phyloP scores from a whole-genome alignment of 2,797 vertebrate species.

The Pitangus sulphuratus region DNA sequence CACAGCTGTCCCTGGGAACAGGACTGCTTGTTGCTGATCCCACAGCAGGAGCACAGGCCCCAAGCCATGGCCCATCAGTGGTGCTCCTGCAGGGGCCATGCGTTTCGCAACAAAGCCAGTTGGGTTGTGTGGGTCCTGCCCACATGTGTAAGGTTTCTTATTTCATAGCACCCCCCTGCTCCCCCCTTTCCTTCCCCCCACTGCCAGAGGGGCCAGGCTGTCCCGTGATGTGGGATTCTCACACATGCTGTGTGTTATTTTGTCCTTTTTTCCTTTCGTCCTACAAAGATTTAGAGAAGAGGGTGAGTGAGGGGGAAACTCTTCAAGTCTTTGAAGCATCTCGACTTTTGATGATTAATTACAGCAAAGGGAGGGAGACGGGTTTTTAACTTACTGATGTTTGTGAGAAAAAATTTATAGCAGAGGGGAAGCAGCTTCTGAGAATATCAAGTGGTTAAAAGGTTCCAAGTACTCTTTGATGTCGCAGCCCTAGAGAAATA shows the following conservation, averaged over 20 bases:
- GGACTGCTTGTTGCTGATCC: fast-evolving
- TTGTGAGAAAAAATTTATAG: conserved; percentile 69
- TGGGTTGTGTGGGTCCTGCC: neutral
- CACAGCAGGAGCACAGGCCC: neutral
- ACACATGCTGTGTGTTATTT: conserved; percentile 68
- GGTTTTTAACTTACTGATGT: conserved; percentile 71
- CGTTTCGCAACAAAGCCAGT: neutral
- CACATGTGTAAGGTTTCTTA: conserved; percentile 29
- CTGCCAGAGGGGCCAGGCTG: conserved; percentile 36
- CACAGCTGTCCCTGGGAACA: neutral
- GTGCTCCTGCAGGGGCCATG: neutral
- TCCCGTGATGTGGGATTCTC: conserved; percentile 70
- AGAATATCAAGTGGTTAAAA: conserved; percentile 50
- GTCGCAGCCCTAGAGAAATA: conserved; percentile 51
- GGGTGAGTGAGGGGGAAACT: conserved; percentile 41
- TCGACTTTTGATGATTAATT: conserved; percentile 64
- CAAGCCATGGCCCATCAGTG: neutral
- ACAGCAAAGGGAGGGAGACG: conserved; percentile 47
- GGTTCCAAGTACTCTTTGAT: conserved; percentile 60
- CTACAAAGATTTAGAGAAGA: conserved; percentile 38
- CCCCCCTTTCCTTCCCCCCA: neutral
- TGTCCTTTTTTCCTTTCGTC: conserved; percentile 41
- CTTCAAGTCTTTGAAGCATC: conserved; percentile 62
- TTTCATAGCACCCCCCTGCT: conserved; percentile 28
- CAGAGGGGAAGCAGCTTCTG: conserved; percentile 51